Percentiles rank a stretch among this genome's conserved stretches.
Conservation (phyloP, 2,113 vertebrate species). For the Cinclus cinclus region DNA sequence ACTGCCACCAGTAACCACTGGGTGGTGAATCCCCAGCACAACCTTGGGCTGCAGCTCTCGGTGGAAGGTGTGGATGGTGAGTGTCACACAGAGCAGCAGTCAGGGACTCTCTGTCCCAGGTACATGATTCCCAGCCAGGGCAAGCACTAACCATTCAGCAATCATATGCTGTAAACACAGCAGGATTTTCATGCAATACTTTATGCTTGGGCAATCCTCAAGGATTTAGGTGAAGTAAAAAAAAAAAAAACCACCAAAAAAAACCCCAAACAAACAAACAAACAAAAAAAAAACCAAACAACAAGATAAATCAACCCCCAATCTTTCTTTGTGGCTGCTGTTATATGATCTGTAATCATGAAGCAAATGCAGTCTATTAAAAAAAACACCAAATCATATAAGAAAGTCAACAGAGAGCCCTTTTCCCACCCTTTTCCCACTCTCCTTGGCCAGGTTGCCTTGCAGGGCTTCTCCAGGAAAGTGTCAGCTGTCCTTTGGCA, state of each 20-base stretch:
- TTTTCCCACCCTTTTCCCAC: neutral
- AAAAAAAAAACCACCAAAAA: too few relatives aligned
- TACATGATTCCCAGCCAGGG: neutral
- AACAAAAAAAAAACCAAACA: too few relatives aligned
- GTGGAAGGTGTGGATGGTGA: constrained; percentile 89
- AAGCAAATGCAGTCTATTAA: neutral
- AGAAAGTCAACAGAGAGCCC: neutral
- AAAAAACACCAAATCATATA: neutral
- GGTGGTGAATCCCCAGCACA: constrained; percentile 92
- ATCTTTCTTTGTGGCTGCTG: neutral
- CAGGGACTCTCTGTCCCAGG: neutral
- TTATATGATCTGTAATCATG: neutral
- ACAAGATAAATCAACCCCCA: neutral
- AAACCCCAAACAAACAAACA: too few relatives aligned
- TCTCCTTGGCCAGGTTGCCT: neutral
- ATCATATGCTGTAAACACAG: neutral
- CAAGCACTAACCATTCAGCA: neutral
- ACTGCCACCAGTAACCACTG: constrained; percentile 96
- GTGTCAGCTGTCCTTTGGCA: neutral
- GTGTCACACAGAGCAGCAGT: neutral
- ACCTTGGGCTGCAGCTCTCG: constrained; percentile 91
- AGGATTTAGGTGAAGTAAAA: neutral
- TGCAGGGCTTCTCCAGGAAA: neutral
- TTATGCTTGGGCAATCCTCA: neutral
- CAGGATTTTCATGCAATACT: neutral